phyloP scores from a whole-genome alignment of 2,113 vertebrate genomes.

The Ardeotis arabs region DNA sequence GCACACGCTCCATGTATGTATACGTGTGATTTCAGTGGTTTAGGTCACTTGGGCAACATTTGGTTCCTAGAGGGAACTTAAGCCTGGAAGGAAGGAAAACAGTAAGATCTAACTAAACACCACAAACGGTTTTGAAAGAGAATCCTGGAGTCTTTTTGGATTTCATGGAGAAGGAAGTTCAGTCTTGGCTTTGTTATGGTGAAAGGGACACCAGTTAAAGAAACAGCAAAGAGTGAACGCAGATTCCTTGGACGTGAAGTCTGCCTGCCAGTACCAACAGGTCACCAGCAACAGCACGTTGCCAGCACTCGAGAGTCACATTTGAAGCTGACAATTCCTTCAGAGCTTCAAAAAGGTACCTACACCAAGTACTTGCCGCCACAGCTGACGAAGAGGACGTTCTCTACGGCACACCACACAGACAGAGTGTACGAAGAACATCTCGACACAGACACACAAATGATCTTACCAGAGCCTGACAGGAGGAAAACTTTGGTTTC shows the following conservation, averaged over 20 bases:
- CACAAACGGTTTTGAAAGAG: not conserved
- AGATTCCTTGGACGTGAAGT: not conserved
- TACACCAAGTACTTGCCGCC: not conserved
- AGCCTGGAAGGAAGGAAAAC: slow-evolving; percentile 8
- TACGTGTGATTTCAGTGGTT: not conserved
- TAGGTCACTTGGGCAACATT: slow-evolving; percentile 3
- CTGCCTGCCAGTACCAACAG: not conserved
- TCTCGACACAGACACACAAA: not conserved
- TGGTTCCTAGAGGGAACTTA: slow-evolving; percentile 11
- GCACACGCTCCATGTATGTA: not conserved
- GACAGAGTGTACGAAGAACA: not conserved
- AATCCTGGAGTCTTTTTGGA: not conserved
- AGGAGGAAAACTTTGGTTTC: slow-evolving; percentile 75
- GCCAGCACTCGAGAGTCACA: not conserved
- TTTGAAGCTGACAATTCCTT: not conserved
- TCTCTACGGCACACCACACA: not conserved
- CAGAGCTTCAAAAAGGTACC: not conserved
- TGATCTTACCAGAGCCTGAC: not conserved
- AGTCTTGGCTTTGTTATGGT: not conserved
- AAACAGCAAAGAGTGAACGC: not conserved
- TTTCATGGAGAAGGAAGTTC: not conserved
- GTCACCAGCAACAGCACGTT: not conserved
- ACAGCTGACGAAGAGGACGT: not conserved
- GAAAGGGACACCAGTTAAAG: not conserved
- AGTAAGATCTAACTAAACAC: slow-evolving; percentile 4